These are phyloP conservation scores for Pogonomyrmex californicus DNA, from an alignment of 1,140 invertebrate genomes.

Conservation along the genomic window DNA sequence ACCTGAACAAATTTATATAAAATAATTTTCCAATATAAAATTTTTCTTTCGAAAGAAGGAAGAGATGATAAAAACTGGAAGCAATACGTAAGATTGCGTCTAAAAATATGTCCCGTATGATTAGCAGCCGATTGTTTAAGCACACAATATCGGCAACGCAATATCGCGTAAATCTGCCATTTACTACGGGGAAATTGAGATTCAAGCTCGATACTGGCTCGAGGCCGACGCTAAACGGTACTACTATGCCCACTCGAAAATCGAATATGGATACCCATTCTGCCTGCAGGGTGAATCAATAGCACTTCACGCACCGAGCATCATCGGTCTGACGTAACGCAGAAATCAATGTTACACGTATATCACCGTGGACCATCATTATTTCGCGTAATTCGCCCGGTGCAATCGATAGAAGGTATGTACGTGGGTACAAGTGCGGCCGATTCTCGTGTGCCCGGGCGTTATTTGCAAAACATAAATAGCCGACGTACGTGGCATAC, in stretches of 20 bases:
- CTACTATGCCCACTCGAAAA: conserved; percentile 71
- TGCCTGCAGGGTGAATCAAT: conserved; percentile 79
- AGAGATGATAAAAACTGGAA: background rate
- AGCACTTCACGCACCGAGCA: conserved; percentile 80
- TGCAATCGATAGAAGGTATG: conserved; percentile 52
- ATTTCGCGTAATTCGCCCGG: conserved; percentile 64
- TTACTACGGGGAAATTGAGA: background rate
- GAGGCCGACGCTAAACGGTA: conserved; percentile 65
- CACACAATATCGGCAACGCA: background rate
- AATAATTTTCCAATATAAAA: background rate
- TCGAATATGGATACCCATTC: conserved; percentile 78
- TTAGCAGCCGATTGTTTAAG: background rate
- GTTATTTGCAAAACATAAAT: conserved; percentile 63
- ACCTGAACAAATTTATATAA: background rate
- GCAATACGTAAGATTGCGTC: background rate
- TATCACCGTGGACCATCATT: conserved; percentile 63
- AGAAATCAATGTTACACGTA: conserved; percentile 75
- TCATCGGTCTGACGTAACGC: conserved; percentile 78
- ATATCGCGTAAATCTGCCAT: background rate
- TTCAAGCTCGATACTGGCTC: conserved; percentile 17
- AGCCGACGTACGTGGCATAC: conserved; percentile 50
- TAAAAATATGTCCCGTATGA: background rate
- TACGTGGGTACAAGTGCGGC: background rate
- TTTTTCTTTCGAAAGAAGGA: background rate
- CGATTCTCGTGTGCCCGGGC: conserved; percentile 46